Percentiles rank a stretch among this genome's conserved stretches.
Evolutionary conservation across 2,113 vertebrate genomes (phyloP).

Genomic region (Acanthochromis polyacanthus): DNA sequence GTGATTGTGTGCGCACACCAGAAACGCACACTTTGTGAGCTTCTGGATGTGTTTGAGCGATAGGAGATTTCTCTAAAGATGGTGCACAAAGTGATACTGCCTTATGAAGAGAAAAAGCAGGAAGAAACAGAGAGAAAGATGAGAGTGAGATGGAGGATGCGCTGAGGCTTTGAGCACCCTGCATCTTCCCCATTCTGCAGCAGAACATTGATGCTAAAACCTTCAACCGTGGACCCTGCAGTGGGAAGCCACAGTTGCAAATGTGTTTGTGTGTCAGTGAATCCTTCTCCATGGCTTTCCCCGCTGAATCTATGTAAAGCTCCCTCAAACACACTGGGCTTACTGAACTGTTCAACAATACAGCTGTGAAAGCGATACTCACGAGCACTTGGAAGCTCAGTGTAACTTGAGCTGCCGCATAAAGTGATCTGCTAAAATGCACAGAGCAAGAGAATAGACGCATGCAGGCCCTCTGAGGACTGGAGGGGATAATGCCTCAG

Average conservation of each 20-base stretch:
- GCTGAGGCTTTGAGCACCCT: constrained; percentile 10
- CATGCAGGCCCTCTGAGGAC: constrained; percentile 47
- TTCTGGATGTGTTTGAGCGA: neutral
- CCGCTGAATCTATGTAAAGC: constrained; percentile 60
- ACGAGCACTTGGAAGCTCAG: constrained; percentile 54
- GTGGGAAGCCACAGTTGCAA: constrained; percentile 15
- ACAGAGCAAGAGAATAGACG: constrained; percentile 44
- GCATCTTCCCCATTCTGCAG: constrained; percentile 16
- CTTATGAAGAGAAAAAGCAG: neutral
- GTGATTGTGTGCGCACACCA: constrained; percentile 11
- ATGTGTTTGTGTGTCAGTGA: constrained; percentile 42
- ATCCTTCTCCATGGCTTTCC: constrained; percentile 40
- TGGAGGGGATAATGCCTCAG: constrained; percentile 52
- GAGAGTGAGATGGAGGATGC: constrained; percentile 3
- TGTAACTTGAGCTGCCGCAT: constrained; percentile 65
- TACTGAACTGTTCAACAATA: constrained; percentile 50
- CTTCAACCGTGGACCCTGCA: constrained; percentile 19
- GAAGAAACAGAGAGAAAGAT: constrained; percentile 1
- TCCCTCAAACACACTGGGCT: constrained; percentile 49
- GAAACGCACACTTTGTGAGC: neutral
- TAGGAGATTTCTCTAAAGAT: constrained; percentile 33
- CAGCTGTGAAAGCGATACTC: constrained; percentile 65
- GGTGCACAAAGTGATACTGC: constrained; percentile 6
- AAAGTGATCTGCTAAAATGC: constrained; percentile 65
- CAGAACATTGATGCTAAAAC: constrained; percentile 1